Evolutionary conservation across 2,113 vertebrate species (phyloP).

Genomic region (Mustela lutreola): DNA sequence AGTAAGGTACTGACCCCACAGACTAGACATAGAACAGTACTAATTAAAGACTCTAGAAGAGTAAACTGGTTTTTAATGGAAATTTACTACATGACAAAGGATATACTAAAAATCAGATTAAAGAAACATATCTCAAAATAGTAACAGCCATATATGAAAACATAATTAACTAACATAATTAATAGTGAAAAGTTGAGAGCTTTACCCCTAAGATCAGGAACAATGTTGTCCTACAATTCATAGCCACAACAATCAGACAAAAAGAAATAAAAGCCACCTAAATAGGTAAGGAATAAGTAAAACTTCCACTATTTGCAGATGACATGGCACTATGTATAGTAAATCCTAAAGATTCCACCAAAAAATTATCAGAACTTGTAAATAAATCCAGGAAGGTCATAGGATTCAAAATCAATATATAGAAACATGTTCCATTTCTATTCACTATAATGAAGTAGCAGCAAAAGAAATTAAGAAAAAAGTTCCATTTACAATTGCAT

Average conservation of each 20-base stretch:
- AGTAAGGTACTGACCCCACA: neutral
- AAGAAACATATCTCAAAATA: neutral
- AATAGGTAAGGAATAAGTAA: neutral
- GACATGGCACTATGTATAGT: neutral
- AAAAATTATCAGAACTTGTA: neutral
- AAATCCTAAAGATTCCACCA: neutral
- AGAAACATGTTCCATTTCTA: neutral
- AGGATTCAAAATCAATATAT: neutral
- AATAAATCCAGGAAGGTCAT: neutral
- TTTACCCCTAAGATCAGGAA: neutral
- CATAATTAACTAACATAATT: neutral
- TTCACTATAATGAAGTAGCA: neutral
- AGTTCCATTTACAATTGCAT: neutral
- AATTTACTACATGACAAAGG: neutral
- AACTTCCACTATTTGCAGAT: neutral
- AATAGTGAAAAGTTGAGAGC: neutral
- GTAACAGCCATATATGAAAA: neutral
- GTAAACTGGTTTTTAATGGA: neutral
- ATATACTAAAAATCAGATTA: neutral
- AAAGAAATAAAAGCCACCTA: neutral
- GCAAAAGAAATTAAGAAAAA: neutral
- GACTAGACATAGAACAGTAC: neutral
- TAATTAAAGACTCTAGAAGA: slow-evolving; percentile 10
- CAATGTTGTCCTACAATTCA: neutral
- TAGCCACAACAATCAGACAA: neutral